Percentiles rank a stretch among this genome's conserved stretches.
Conservation (phyloP, 2,797 vertebrate species). For the Podarcis lilfordi region DNA sequence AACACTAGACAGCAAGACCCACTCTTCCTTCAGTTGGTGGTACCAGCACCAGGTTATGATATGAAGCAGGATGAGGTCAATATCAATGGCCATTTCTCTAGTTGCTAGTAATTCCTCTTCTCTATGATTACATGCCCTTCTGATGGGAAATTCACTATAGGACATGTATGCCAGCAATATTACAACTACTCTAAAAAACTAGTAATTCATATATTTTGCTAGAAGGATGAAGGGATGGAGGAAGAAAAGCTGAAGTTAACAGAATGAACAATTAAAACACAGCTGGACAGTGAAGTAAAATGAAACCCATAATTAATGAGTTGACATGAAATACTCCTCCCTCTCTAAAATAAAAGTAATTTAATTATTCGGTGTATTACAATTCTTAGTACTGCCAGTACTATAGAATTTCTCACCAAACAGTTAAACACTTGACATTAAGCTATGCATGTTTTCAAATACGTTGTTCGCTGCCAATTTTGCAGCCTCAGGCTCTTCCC, state of each 20-base stretch:
- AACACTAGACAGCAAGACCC: background rate
- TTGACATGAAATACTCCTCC: background rate
- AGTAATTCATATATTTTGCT: background rate
- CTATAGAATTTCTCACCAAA: background rate
- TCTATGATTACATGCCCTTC: background rate
- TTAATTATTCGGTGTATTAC: slow-evolving; percentile 10
- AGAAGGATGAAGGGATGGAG: background rate
- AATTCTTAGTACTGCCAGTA: background rate
- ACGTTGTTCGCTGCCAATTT: background rate
- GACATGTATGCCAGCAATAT: background rate
- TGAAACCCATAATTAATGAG: background rate
- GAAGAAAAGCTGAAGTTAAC: background rate
- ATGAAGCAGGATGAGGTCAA: background rate
- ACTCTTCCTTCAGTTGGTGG: background rate
- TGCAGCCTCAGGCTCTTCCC: background rate
- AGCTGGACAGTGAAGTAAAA: background rate
- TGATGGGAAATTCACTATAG: background rate
- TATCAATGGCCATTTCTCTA: background rate
- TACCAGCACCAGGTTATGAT: background rate
- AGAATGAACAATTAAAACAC: background rate
- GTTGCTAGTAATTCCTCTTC: background rate
- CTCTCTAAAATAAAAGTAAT: slow-evolving; percentile 15
- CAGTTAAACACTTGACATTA: background rate
- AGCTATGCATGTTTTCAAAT: background rate
- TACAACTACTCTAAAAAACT: background rate